A percentile compares a stretch with the other conserved stretches of the same genome.
Conservation (phyloP, 2,797 vertebrate genomes). For the Anomalospiza imberbis region DNA sequence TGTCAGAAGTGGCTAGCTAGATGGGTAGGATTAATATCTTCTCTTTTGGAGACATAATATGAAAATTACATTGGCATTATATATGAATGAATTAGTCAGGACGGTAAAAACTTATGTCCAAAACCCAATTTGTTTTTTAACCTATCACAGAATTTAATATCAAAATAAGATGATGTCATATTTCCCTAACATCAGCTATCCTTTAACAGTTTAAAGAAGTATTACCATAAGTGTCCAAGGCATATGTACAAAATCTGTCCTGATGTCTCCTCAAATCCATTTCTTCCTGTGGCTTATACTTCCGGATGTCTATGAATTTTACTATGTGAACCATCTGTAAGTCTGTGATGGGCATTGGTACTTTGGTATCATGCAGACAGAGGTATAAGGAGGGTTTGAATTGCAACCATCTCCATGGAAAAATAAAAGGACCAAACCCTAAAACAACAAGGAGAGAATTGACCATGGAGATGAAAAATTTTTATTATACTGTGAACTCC, state of each 20-base stretch:
- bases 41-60: background rate
- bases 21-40: background rate
- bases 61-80: background rate
- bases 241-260: background rate
- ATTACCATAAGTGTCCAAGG: background rate
- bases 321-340: background rate
- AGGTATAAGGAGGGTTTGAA: background rate
- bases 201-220: background rate
- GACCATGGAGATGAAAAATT: background rate
- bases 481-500: background rate
- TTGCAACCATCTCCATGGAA: background rate
- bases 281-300: background rate
- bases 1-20: accelerated
- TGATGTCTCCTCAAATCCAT: background rate
- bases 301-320: background rate
- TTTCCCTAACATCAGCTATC: background rate
- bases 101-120: background rate
- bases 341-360: background rate
- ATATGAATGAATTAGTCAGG: background rate
- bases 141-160: background rate
- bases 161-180: background rate
- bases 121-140: background rate
- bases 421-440: background rate
- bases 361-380: background rate
- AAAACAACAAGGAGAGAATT: background rate